Conservation (phyloP, 2,797 vertebrate species). For the Echiichthys vipera region DNA sequence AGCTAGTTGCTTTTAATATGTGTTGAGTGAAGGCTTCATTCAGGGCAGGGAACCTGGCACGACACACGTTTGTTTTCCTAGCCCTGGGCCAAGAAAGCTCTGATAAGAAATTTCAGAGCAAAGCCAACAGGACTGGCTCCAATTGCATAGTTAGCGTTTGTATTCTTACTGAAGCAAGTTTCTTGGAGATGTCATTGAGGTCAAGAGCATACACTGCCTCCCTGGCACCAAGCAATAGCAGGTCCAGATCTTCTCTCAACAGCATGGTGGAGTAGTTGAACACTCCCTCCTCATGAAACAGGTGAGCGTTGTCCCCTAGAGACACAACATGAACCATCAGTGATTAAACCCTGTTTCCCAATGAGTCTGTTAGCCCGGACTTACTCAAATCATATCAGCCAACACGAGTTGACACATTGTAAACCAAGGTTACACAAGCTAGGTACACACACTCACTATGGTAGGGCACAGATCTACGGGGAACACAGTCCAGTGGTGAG, state of each 20-base stretch:
- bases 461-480: conserved; percentile 81
- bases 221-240: conserved; percentile 84
- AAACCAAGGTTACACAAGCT: conserved; percentile 30
- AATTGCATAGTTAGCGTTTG: neutral
- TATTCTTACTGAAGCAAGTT: conserved; percentile 77
- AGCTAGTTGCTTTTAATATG: neutral
- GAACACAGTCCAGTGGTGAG: conserved; percentile 51
- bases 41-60: neutral
- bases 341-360: conserved; percentile 5
- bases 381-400: neutral
- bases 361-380: neutral
- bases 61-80: neutral
- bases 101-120: conserved; percentile 11
- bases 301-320: conserved; percentile 68
- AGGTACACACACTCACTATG: conserved; percentile 73
- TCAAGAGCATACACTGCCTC: conserved; percentile 85
- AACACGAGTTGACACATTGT: neutral
- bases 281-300: conserved; percentile 77
- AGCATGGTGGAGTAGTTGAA: conserved; percentile 85
- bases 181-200: conserved; percentile 79
- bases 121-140: neutral
- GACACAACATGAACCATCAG: neutral
- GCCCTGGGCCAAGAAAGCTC: conserved; percentile 2
- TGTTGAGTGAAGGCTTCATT: neutral
- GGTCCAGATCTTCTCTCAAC: conserved; percentile 79